Conservation (phyloP, 2,113 vertebrate species). For the Ramphastos sulfuratus region DNA sequence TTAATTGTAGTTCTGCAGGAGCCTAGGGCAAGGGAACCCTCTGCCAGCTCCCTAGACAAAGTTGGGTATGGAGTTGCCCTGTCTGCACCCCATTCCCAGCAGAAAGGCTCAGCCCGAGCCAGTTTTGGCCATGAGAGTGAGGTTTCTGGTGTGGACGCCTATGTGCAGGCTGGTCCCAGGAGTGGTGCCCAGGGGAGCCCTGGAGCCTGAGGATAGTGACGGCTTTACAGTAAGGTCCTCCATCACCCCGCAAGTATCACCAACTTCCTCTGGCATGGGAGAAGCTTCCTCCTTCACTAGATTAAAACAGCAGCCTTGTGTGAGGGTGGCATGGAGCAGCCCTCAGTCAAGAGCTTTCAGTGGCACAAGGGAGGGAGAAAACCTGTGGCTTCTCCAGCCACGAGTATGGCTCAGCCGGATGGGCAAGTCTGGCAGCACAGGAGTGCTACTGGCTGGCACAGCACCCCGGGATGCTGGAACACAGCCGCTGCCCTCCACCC, state of each 20-base stretch:
- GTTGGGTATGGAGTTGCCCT: background rate
- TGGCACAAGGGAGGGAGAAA: background rate
- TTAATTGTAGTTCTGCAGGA: background rate
- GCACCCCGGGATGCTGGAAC: background rate
- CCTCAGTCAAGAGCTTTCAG: background rate
- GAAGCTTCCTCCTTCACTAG: background rate
- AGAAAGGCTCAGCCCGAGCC: background rate
- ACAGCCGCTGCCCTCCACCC: background rate
- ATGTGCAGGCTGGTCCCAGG: background rate
- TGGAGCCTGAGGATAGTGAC: rapidly evolving
- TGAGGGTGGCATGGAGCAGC: background rate
- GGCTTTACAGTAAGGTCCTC: background rate
- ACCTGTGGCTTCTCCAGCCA: rapidly evolving
- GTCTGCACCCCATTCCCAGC: background rate
- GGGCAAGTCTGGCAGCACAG: background rate
- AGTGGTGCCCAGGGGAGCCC: background rate
- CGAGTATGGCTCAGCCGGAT: background rate
- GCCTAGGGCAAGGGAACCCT: background rate
- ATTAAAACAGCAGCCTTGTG: background rate
- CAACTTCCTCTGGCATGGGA: background rate
- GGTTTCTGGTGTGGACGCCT: background rate
- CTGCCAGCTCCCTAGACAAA: background rate
- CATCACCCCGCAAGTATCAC: background rate
- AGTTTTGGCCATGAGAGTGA: rapidly evolving
- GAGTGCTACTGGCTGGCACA: background rate